A percentile compares a stretch with the other conserved stretches of the same genome.
These are phyloP conservation scores for Spongia lamella DNA, from an alignment of 37 sponge, comb jelly and placozoan species.

Conservation along the genomic window DNA sequence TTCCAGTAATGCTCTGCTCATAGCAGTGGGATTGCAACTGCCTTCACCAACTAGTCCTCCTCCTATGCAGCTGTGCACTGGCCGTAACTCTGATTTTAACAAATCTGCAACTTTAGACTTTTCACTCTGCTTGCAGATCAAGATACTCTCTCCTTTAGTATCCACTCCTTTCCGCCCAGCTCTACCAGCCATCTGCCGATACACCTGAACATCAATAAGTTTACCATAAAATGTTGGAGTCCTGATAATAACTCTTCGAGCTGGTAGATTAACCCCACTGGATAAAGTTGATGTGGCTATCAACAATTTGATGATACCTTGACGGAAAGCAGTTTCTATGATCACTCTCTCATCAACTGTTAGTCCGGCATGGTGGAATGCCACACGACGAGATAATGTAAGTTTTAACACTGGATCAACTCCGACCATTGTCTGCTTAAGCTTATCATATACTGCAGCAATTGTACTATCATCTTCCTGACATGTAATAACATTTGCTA, in stretches of 20 bases:
- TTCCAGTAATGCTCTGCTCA: constrained; percentile 95
- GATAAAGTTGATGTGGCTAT: constrained; percentile 96
- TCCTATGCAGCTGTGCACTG: constrained; percentile 85
- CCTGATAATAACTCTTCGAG: constrained; percentile 92
- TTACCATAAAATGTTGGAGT: constrained; percentile 81
- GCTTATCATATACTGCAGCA: constrained; percentile 69
- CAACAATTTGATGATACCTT: constrained; percentile 65
- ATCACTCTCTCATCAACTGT: constrained; percentile 97
- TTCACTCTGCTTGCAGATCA: constrained; percentile 86
- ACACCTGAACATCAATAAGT: constrained; percentile 74
- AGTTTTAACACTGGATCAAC: constrained; percentile 79
- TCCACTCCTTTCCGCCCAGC: constrained; percentile 98
- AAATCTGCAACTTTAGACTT: constrained; percentile 59
- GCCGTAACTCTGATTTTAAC: constrained; percentile 72
- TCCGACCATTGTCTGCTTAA: constrained; percentile 76
- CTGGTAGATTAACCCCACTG: constrained; percentile 97
- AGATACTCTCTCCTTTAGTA: constrained; percentile 84
- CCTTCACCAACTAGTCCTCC: background rate
- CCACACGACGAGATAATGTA: constrained; percentile 75
- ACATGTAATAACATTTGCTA: constrained; percentile 33
- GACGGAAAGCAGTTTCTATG: constrained; percentile 87
- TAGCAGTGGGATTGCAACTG: constrained; percentile 18
- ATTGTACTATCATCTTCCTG: background rate
- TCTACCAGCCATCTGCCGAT: constrained; percentile 97
- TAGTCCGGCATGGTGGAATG: constrained; percentile 98